Evolutionary conservation across 2,797 vertebrate species (phyloP).

Genomic region (Leptodactylus fallax): DNA sequence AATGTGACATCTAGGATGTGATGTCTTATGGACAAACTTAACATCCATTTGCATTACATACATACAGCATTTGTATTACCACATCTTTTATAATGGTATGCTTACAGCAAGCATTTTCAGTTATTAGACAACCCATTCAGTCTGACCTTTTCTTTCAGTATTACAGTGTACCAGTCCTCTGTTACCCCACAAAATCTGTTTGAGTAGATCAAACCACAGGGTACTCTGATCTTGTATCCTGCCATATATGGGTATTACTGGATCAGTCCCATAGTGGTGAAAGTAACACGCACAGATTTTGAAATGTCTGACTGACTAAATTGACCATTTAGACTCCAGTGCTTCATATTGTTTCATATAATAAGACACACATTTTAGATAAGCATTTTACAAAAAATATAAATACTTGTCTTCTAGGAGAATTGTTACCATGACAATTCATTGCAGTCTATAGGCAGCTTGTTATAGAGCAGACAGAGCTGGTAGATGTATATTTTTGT

Average conservation of each 20-base stretch:
- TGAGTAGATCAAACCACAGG: too few species aligned
- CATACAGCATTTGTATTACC: neutral
- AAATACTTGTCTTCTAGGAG: too few species aligned
- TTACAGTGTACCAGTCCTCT: neutral
- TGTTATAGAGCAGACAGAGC: too few species aligned
- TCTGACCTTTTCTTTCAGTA: neutral
- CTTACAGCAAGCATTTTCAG: neutral
- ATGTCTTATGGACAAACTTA: neutral
- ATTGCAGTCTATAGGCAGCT: too few species aligned
- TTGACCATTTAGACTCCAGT: neutral
- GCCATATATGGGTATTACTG: neutral
- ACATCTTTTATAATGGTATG: neutral
- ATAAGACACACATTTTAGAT: neutral
- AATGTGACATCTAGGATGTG: neutral
- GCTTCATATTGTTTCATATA: neutral
- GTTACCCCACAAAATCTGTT: neutral
- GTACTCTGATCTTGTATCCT: too few species aligned
- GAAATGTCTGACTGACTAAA: neutral
- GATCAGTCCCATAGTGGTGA: neutral
- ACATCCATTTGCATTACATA: neutral
- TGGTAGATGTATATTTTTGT: too few species aligned
- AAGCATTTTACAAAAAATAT: neutral
- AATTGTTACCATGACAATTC: too few species aligned
- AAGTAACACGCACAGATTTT: neutral
- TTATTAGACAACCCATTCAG: neutral